Conservation (phyloP, 1,140 invertebrate species). For the Stegodyphus mimosarum region DNA sequence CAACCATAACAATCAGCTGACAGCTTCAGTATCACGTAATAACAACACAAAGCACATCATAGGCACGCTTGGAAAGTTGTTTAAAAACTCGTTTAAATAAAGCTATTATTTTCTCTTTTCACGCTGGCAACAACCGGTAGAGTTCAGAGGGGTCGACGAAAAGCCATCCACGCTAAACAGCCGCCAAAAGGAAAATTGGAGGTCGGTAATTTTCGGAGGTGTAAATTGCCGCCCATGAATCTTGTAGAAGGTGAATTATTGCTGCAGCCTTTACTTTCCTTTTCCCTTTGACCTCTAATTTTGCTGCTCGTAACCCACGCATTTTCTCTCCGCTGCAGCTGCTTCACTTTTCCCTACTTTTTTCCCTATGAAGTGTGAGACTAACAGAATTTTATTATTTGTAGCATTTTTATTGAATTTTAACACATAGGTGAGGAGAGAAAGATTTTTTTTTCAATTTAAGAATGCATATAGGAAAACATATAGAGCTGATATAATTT, state of each 20-base stretch:
- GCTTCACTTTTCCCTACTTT: too few relatives aligned
- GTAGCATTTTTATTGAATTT: too few relatives aligned
- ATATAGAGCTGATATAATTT: too few relatives aligned
- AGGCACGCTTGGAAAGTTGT: not conserved
- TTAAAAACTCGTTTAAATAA: slow-evolving; percentile 7
- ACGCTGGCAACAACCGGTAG: not conserved
- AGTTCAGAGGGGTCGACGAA: not conserved
- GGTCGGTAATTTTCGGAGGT: slow-evolving; percentile 39
- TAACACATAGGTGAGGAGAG: too few relatives aligned
- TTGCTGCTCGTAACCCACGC: not conserved
- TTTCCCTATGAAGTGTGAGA: too few relatives aligned
- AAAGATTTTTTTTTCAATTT: too few relatives aligned
- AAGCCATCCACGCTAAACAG: slow-evolving; percentile 9
- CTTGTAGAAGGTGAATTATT: slow-evolving; percentile 6
- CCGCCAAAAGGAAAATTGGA: slow-evolving; percentile 18
- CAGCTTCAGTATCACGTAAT: not conserved
- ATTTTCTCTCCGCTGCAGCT: too few relatives aligned
- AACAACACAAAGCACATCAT: not conserved
- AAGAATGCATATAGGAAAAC: too few relatives aligned
- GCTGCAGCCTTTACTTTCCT: slow-evolving; percentile 9
- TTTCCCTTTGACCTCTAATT: slow-evolving; percentile 28
- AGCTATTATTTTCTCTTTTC: slow-evolving; percentile 26
- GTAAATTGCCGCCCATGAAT: slow-evolving; percentile 15
- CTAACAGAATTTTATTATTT: too few relatives aligned
- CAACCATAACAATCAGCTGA: not conserved